These are phyloP conservation scores for Mormyrops boulengeri DNA, from an alignment of 2,797 vertebrate species.

Conservation along the genomic window DNA sequence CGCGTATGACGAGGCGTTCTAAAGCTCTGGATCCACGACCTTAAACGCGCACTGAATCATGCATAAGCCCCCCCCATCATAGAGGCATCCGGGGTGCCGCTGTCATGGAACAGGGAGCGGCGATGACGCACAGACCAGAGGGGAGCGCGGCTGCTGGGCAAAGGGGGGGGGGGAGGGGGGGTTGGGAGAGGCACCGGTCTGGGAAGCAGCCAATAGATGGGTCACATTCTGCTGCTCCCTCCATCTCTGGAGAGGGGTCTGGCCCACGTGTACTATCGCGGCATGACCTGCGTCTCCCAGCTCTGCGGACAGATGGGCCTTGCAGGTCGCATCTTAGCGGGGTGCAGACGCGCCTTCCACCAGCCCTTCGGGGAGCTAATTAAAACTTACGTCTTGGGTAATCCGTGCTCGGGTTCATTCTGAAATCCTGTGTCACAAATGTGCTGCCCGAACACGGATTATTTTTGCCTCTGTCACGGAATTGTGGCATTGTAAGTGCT, in stretches of 20 bases:
- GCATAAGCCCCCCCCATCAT: neutral
- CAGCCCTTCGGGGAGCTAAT: slow-evolving; percentile 29
- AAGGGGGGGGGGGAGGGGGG: neutral
- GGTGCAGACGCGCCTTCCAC: slow-evolving; percentile 25
- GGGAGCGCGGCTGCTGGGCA: neutral
- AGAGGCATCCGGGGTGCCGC: neutral
- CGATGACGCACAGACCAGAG: neutral
- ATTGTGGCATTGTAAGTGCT: neutral
- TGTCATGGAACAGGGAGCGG: slow-evolving; percentile 5
- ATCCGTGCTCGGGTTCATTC: neutral
- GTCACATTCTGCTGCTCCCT: neutral
- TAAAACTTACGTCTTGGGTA: slow-evolving; percentile 22
- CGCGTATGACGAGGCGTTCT: slow-evolving; percentile 21
- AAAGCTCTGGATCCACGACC: slow-evolving; percentile 9
- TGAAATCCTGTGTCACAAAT: neutral
- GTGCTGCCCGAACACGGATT: neutral
- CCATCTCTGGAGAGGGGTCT: neutral
- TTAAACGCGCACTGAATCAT: slow-evolving; percentile 1
- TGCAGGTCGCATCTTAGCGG: neutral
- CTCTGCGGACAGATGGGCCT: neutral
- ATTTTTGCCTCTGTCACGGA: neutral
- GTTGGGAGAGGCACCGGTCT: neutral
- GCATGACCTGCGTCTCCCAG: slow-evolving; percentile 19
- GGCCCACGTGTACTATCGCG: neutral
- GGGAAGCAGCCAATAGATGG: neutral